These are phyloP conservation scores for Anthophora plumipes DNA, from an alignment of 2,888 invertebrate genomes.

Conservation along the genomic window DNA sequence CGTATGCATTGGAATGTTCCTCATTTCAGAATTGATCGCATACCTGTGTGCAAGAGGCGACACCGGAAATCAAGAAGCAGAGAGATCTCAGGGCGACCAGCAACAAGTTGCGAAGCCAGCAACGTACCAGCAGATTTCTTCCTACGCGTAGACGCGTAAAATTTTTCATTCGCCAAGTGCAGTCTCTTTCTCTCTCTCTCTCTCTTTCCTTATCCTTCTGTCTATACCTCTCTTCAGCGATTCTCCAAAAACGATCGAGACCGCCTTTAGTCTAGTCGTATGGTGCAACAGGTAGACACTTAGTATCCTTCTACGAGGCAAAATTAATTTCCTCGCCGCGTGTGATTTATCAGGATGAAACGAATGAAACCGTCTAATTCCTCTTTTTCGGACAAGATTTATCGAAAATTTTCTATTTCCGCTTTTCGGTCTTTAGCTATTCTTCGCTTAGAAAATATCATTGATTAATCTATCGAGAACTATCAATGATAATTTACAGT, in stretches of 20 bases:
- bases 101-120: constrained; percentile 64
- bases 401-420: neutral
- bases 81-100: constrained; percentile 43
- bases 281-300: constrained; percentile 78
- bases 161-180: constrained; percentile 71
- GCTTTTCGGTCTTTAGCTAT: no score
- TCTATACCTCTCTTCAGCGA: constrained; percentile 18
- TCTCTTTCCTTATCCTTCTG: neutral
- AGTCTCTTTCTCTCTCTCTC: constrained; percentile 22
- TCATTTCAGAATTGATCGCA: constrained; percentile 24
- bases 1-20: neutral
- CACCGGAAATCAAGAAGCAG: constrained; percentile 52
- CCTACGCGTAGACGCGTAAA: constrained; percentile 68
- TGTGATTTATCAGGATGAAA: constrained; percentile 52
- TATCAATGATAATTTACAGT: no score
- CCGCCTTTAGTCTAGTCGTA: constrained; percentile 62
- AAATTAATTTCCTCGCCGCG: constrained; percentile 66
- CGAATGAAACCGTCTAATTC: neutral
- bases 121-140: constrained; percentile 39
- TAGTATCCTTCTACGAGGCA: constrained; percentile 71
- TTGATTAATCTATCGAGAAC: no score
- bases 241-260: constrained; percentile 72
- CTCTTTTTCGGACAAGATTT: neutral
- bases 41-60: constrained; percentile 42
- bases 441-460: no score